Evolutionary conservation across 2,888 invertebrate genomes (phyloP).

Genomic region (Macropis europaea): DNA sequence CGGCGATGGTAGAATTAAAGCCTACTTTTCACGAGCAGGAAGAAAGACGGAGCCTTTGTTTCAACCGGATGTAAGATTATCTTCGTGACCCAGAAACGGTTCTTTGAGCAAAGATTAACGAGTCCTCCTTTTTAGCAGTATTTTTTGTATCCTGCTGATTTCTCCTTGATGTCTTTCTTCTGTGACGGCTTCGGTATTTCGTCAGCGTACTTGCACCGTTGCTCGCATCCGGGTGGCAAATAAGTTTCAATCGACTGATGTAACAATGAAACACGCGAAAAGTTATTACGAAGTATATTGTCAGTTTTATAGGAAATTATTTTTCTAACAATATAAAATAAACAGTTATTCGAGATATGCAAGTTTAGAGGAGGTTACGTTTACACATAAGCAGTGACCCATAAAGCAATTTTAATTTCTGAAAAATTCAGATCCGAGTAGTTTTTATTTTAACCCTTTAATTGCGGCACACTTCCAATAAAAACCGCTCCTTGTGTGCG

Average conservation of each 20-base stretch:
- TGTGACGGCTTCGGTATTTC: neutral
- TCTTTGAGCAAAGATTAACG: slow-evolving; percentile 5
- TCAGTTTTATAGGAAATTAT: no score
- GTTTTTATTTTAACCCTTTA: no score
- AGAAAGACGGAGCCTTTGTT: slow-evolving; percentile 11
- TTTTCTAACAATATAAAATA: no score
- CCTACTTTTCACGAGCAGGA: slow-evolving; percentile 3
- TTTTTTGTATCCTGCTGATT: neutral
- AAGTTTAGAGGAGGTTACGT: no score
- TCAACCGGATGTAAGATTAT: slow-evolving; percentile 11
- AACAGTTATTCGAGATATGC: no score
- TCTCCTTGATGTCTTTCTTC: neutral
- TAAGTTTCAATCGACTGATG: slow-evolving; percentile 6
- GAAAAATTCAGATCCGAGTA: no score
- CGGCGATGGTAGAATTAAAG: neutral
- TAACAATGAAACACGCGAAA: no score
- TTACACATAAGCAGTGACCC: no score
- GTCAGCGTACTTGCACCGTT: slow-evolving; percentile 11
- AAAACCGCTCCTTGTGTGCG: no score
- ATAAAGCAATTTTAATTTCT: no score
- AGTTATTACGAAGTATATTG: no score
- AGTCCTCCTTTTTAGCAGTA: slow-evolving; percentile 15
- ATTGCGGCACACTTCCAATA: no score
- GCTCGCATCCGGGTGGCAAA: neutral
- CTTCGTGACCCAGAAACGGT: slow-evolving; percentile 22